Conservation (phyloP, 2,113 vertebrate genomes). For the Heterochromis multidens region DNA sequence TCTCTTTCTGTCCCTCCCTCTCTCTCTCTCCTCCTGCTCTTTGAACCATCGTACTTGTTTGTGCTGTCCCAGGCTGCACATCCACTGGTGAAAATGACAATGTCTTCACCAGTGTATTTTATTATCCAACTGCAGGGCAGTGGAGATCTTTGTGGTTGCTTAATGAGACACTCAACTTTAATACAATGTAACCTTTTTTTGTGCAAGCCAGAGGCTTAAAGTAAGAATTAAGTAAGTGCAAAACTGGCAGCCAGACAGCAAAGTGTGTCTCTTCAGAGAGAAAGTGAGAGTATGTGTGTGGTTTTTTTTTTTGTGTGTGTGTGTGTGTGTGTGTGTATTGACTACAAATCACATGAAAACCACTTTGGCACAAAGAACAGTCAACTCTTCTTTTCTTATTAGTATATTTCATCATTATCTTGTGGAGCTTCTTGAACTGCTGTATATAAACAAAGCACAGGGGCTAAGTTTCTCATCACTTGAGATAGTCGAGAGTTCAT, state of each 20-base stretch:
- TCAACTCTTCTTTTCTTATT: not conserved
- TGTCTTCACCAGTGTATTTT: not conserved
- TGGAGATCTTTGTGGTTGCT: not conserved
- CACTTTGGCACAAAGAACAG: not conserved
- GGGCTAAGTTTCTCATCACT: not conserved
- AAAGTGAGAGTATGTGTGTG: constrained; percentile 42
- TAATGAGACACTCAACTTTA: not conserved
- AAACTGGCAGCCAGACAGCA: constrained; percentile 58
- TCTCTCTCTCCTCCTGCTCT: not conserved
- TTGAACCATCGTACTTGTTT: not conserved
- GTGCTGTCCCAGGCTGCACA: not conserved
- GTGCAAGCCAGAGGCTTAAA: constrained; percentile 10
- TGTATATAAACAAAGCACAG: not conserved
- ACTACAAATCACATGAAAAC: constrained; percentile 12
- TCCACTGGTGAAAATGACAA: not conserved
- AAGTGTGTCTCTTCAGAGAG: constrained; percentile 51
- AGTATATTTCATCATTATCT: constrained; percentile 7
- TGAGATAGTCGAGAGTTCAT: not conserved
- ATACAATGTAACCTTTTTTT: not conserved
- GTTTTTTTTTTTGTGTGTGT: too few relatives aligned
- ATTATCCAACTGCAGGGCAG: not conserved
- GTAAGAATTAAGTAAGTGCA: constrained; percentile 61
- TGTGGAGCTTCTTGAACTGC: not conserved
- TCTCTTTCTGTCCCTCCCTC: not conserved
- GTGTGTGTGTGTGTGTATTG: not conserved